Evolutionary conservation across 2,888 invertebrate species (phyloP).

Genomic region (Napeogenes sylphis): DNA sequence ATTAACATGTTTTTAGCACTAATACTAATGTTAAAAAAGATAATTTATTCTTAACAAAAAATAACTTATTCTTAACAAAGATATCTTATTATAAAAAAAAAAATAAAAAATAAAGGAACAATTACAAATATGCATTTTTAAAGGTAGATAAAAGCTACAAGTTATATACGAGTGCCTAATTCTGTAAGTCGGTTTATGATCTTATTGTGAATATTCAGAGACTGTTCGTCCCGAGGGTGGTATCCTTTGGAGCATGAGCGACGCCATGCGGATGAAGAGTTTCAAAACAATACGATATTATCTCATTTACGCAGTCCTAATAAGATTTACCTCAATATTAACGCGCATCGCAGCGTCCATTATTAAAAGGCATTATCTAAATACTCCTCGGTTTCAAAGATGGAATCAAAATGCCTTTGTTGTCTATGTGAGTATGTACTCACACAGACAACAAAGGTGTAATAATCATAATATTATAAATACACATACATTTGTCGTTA

Average conservation of each 20-base stretch:
- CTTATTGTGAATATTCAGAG: constrained; percentile 74
- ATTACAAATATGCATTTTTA: too few species aligned
- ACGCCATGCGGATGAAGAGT: constrained; percentile 71
- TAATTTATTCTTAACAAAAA: too few species aligned
- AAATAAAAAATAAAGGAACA: too few species aligned
- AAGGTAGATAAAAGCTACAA: not conserved
- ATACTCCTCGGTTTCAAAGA: constrained; percentile 46
- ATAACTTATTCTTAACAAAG: too few species aligned
- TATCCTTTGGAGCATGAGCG: constrained; percentile 73
- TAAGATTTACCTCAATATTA: constrained; percentile 77
- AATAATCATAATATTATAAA: too few species aligned
- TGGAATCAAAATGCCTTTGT: constrained; percentile 1
- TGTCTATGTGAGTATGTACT: not conserved
- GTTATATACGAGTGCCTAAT: constrained; percentile 47
- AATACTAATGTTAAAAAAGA: too few species aligned
- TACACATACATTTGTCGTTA: too few species aligned
- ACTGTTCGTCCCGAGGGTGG: constrained; percentile 65
- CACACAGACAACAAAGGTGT: too few species aligned
- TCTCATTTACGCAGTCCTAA: constrained; percentile 75
- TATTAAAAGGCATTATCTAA: constrained; percentile 71
- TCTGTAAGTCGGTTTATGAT: constrained; percentile 69
- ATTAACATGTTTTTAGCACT: too few species aligned
- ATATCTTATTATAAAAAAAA: too few species aligned
- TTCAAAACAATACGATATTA: constrained; percentile 77
- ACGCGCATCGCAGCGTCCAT: constrained; percentile 73